A percentile compares a stretch with the other conserved stretches of the same genome.
These are phyloP conservation scores for Campylomormyrus tamandua DNA, from an alignment of 2,113 vertebrate species.

Conservation along the genomic window DNA sequence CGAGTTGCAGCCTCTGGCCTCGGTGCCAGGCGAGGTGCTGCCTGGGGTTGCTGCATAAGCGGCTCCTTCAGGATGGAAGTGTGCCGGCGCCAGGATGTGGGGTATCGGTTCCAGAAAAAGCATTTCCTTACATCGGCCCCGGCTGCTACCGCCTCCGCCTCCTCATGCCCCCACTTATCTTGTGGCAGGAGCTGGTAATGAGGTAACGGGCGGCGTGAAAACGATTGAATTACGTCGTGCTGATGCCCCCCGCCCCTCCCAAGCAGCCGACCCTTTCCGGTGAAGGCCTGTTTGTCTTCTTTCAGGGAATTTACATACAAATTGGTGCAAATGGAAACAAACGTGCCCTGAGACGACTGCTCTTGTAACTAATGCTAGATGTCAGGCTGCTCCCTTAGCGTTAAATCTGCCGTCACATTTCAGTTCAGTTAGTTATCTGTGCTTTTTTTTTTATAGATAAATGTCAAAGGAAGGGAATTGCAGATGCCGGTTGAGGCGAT, in stretches of 20 bases:
- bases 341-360: neutral
- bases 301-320: neutral
- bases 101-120: neutral
- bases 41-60: neutral
- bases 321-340: neutral
- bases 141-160: neutral
- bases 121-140: neutral
- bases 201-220: neutral
- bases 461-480: neutral
- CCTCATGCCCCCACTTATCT: neutral
- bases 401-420: neutral
- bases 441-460: neutral
- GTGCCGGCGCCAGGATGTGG: neutral
- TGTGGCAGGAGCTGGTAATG: neutral
- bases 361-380: neutral
- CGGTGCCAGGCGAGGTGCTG: neutral
- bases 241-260: neutral
- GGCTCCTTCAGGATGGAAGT: neutral
- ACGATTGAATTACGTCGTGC: neutral
- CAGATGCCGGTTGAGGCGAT: neutral
- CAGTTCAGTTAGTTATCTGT: neutral
- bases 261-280: neutral
- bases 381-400: neutral
- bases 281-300: neutral
- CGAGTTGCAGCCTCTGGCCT: neutral